phyloP scores from a whole-genome alignment of 2,797 vertebrate genomes.

The Pipistrellus pygmaeus region DNA sequence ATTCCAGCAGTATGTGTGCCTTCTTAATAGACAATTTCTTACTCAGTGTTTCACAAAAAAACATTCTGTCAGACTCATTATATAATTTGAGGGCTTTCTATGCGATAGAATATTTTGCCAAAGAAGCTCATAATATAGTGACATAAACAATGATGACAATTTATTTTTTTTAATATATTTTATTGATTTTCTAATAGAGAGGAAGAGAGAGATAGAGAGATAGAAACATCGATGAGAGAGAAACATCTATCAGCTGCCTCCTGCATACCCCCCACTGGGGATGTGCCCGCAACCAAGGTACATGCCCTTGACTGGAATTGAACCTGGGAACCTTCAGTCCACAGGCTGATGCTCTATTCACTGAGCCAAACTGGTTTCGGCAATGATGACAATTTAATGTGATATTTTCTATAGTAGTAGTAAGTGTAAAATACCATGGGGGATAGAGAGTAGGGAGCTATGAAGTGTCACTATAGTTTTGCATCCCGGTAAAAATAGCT shows the following conservation, averaged over 20 bases:
- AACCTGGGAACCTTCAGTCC: no score
- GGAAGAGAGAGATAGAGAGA: no score
- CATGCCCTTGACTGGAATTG: no score
- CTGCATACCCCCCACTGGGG: no score
- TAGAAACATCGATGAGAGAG: no score
- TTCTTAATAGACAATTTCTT: neutral
- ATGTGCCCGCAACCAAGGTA: no score
- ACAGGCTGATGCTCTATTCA: no score
- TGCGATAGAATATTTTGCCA: neutral
- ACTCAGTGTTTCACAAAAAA: conserved; percentile 4
- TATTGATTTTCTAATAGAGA: no score
- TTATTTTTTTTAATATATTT: neutral
- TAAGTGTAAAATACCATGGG: neutral
- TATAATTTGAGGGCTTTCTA: conserved; percentile 2
- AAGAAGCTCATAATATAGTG: neutral
- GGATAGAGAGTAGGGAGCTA: neutral
- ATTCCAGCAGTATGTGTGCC: neutral
- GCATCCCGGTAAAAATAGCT: neutral
- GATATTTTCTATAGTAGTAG: neutral
- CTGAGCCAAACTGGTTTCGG: no score
- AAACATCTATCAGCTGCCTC: no score
- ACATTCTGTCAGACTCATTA: neutral
- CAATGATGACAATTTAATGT: neutral
- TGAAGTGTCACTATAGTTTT: neutral
- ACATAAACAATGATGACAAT: neutral